Base-by-base conservation (phyloP, 30 jellyfish, hydroid and myxozoan genomes). In the Cassiopea andromeda region DNA sequence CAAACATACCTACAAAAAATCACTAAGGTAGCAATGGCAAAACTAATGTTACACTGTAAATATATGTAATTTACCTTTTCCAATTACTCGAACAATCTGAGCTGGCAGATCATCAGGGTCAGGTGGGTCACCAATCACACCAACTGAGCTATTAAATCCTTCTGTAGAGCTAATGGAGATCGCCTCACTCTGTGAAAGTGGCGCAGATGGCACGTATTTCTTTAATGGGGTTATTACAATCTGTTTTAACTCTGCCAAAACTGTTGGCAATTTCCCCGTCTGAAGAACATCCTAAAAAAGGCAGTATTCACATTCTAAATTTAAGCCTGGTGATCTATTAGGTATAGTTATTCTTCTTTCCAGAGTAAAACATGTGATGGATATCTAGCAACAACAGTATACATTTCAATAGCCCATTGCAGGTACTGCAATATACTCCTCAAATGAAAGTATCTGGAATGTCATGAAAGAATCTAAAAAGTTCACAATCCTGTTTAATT, bases 41-140 rank as follows among this genome's bases (percentile, higher is more conserved):
- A 27, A 27, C 38, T 27, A 27, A 27, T 27, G 38, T 74, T 46
- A 46, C 15, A 49, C 7, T 5, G 3, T 8, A 57, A 79, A 5
- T 8, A 67, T 73, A 7, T 54, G 12, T 54, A 10, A 10, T 54
- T 10, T 46, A 92, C 97, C 97, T 92, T 96, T 96, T 58, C 99
- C 99, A 98, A 96, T 96, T 64, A 96, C 99, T 60, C 98, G 87
- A 74, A 81, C 80, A 47, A 96, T 96, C 83, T 87, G 93, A 2
- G 98, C 75, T 47, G 99, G 99, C 77, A 96, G 92, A 73, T 96
- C 98, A 72, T 96, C 98, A 46, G 92, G 90, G 66, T 94, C 95
- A 7, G 84, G 85, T n/a, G 92, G 91, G 75, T 94, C 95, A 13
- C 91, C 91, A 71, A 73, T 87, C 68, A 70, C 92, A 58, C 90